Evolutionary conservation across 23 tunicate species (phyloP).

Genomic region (Diplosoma virens): DNA sequence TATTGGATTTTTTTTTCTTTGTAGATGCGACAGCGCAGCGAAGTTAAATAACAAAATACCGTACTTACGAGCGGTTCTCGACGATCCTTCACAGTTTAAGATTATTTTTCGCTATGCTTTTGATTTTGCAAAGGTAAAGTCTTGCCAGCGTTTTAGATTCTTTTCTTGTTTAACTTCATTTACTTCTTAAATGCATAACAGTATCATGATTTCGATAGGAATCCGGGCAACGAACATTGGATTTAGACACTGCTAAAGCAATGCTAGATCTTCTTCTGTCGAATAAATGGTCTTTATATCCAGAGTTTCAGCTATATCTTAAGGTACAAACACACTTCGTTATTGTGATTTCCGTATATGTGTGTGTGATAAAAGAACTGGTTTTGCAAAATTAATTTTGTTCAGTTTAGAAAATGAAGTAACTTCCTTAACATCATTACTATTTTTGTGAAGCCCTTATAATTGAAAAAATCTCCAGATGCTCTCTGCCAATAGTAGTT

Average conservation of each 20-base stretch:
- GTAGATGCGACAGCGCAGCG: conserved; percentile 45
- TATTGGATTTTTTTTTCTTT: neutral
- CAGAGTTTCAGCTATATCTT: conserved; percentile 30
- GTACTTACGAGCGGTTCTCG: conserved; percentile 32
- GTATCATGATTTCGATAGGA: conserved; percentile 35
- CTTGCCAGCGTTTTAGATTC: no score
- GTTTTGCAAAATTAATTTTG: neutral
- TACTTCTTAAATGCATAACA: neutral
- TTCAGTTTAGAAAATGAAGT: no score
- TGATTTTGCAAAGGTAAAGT: conserved; percentile 59
- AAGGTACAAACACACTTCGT: conserved; percentile 33
- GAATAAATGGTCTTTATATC: conserved; percentile 41
- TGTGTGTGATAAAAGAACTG: neutral
- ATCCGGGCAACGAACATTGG: conserved; percentile 60
- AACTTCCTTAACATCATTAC: no score
- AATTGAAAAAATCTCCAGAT: no score
- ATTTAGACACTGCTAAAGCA: conserved; percentile 47
- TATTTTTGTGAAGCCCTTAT: no score
- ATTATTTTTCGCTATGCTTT: conserved; percentile 66
- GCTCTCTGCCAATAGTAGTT: no score
- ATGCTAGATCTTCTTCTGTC: conserved; percentile 51
- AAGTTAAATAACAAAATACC: conserved; percentile 40
- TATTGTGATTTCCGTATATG: neutral
- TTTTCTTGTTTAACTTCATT: neutral
- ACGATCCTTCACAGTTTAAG: conserved; percentile 52